Evolutionary conservation across 2,113 vertebrate species (phyloP), one percentile per base, ranked within the genome.

Genomic region (Cepphus grylle): DNA sequence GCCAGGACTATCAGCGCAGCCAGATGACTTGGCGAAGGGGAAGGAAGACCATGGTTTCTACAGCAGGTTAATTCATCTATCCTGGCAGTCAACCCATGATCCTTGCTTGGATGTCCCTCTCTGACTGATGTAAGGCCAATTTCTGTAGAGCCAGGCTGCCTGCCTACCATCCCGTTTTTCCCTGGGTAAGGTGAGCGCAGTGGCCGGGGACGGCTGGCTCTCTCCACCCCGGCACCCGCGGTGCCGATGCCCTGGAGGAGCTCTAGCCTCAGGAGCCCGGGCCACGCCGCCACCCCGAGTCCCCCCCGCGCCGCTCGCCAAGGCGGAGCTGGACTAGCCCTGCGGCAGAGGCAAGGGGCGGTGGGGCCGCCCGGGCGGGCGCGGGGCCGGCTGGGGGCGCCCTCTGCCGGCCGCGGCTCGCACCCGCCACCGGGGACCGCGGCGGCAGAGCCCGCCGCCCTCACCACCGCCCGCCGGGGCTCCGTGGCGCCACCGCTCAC

Each of bases 401-500:
- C 94, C 90, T 72, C 94, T 96, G 11, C 63, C 77, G 96, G 81
- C 36, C 59, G 55, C 67, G 7, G 16, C 65, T 12, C 61, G 67
- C 63, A 49, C 13, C 22, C 25, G 36, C 38, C 52, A 6, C 5
- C 30, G 20, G 45, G 15, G 2, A 40, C 20, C 23, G 32, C 29
- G 34, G 29, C 69, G 12, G 40, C 67, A 34, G 71, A 23, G 8
- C 15, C 49, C 23, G 40, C 47, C 26, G 30, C 50, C 50, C 38
- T 5, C 63, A 6, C 8, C 63, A 0, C 50, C 40, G 6, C 11
- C 5, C 3, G 15, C 38, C 50, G 40, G n/a, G 6, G 3, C 30
- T 3, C n/a, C 49, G 38, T 12, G 38, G 3, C 30, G 36, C 27
- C 63, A 0, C 63, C 23, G 3, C 15, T 25, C 1, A 3, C 34